A percentile compares a stretch with the other conserved stretches of the same genome.
phyloP scores from a whole-genome alignment of 2,888 invertebrate species.

The Thysanoteuthis rhombus region DNA sequence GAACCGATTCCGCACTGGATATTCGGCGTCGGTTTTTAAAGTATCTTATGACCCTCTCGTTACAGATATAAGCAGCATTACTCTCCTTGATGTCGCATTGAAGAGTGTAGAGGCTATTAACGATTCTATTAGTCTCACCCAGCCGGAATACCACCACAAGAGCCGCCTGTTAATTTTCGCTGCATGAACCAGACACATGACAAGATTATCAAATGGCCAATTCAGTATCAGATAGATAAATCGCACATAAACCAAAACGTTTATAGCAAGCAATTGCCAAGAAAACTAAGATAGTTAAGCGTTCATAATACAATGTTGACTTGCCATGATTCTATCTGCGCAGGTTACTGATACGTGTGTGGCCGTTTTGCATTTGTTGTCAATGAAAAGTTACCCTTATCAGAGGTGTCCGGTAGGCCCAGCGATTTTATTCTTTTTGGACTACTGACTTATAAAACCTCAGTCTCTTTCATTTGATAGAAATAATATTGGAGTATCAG shows the following conservation, averaged over 20 bases:
- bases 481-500: no score
- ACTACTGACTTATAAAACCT: no score
- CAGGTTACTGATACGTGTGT: no score
- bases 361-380: no score
- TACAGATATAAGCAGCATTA: not conserved
- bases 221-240: not conserved
- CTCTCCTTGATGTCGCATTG: not conserved
- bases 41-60: not conserved
- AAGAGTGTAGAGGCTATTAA: not conserved
- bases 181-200: not conserved
- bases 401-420: no score
- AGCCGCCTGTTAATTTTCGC: not conserved
- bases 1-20: not conserved
- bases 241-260: not conserved
- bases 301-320: no score
- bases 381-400: no score
- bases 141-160: not conserved
- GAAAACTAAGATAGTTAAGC: no score
- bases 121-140: not conserved
- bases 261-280: not conserved
- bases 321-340: no score
- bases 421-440: no score
- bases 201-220: not conserved
- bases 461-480: no score
- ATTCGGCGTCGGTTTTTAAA: not conserved